phyloP scores from a whole-genome alignment of 2,888 invertebrate species.

The Lymantria dispar region DNA sequence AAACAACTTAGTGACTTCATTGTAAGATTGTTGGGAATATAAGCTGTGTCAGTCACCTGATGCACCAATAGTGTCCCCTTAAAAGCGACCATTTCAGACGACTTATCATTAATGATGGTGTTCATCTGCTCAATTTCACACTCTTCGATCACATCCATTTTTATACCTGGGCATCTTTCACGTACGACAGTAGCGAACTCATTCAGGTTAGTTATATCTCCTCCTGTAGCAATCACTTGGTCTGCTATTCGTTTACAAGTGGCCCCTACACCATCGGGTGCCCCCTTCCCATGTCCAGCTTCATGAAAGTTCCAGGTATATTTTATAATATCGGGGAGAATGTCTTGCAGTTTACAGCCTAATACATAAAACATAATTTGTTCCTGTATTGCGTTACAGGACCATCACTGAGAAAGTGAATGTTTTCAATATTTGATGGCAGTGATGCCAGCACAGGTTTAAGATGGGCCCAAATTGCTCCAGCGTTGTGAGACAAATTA shows the following conservation, averaged over 20 bases:
- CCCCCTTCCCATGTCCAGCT: constrained; percentile 44
- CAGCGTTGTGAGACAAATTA: constrained; percentile 34
- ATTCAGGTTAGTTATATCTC: constrained; percentile 29
- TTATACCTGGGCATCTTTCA: constrained; percentile 11
- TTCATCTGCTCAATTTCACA: constrained; percentile 27
- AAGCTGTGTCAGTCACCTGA: constrained; percentile 24
- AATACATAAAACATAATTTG: constrained; percentile 42
- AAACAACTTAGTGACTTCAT: constrained; percentile 34
- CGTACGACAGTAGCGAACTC: constrained; percentile 15
- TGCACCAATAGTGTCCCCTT: constrained; percentile 31
- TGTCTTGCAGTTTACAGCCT: constrained; percentile 28
- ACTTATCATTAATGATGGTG: constrained; percentile 17
- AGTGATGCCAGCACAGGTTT: constrained; percentile 13
- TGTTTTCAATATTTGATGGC: constrained; percentile 26
- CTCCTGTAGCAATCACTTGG: constrained; percentile 31
- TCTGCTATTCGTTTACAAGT: background rate
- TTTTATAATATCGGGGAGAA: constrained; percentile 28
- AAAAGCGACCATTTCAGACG: constrained; percentile 21
- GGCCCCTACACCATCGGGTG: constrained; percentile 28
- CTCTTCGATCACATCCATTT: constrained; percentile 19
- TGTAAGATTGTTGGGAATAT: constrained; percentile 18
- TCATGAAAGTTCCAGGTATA: constrained; percentile 46
- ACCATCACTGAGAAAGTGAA: constrained; percentile 45
- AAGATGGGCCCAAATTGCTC: constrained; percentile 21
- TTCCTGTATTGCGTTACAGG: constrained; percentile 46